Percentiles rank a stretch among this genome's conserved stretches.
phyloP scores from a whole-genome alignment of 35 echinoderm and acorn worm genomes.

The Strongylocentrotus purpuratus region DNA sequence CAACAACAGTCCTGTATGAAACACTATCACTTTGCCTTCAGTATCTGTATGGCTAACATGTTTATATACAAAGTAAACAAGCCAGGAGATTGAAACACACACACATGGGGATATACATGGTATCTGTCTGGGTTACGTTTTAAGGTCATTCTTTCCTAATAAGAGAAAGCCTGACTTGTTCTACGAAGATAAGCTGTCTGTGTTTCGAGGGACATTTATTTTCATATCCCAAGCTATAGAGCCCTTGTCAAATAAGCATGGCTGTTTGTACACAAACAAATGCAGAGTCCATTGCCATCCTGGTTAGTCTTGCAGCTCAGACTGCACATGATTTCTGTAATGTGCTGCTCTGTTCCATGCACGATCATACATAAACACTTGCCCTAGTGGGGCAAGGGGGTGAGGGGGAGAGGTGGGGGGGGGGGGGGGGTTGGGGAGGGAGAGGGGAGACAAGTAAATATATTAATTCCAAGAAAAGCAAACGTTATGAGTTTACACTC shows the following conservation, averaged over 20 bases:
- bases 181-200: neutral
- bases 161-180: neutral
- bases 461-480: too few relatives aligned
- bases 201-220: neutral
- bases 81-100: neutral
- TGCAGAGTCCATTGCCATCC: neutral
- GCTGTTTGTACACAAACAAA: neutral
- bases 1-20: neutral
- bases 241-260: conserved; percentile 15
- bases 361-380: too few relatives aligned
- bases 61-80: neutral
- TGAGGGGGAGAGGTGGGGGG: too few relatives aligned
- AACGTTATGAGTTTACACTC: too few relatives aligned
- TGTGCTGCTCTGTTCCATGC: neutral
- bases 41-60: neutral
- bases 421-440: too few relatives aligned
- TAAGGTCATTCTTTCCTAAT: neutral
- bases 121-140: neutral
- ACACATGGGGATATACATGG: neutral
- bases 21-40: neutral
- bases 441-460: too few relatives aligned
- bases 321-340: neutral
- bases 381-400: too few relatives aligned
- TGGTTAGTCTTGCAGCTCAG: neutral
- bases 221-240: neutral